Evolutionary conservation across 2,888 invertebrate species (phyloP).

Genomic region (Apomyelois bistriatella): DNA sequence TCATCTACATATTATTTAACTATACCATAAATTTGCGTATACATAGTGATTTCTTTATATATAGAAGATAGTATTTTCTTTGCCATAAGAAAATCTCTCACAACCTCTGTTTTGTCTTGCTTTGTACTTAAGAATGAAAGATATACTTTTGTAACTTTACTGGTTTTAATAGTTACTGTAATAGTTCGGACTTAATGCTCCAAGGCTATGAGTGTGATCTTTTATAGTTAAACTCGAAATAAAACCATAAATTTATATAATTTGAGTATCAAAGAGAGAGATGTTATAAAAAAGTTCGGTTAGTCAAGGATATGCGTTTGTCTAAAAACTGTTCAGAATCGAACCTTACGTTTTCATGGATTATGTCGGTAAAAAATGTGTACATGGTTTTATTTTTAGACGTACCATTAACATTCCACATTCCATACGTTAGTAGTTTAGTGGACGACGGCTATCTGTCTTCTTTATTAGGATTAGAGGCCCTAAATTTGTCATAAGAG

Average conservation of each 20-base stretch:
- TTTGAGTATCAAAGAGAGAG: conserved; percentile 36
- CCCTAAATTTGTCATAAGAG: conserved; percentile 14
- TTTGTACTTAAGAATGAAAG: too few species aligned
- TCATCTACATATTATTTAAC: too few species aligned
- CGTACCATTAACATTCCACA: conserved; percentile 65
- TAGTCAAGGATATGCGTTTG: not conserved
- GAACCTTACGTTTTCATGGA: not conserved
- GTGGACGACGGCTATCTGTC: conserved; percentile 34
- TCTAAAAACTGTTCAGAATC: not conserved
- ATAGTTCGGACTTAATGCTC: not conserved
- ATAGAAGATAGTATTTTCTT: too few species aligned
- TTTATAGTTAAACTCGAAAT: conserved; percentile 21
- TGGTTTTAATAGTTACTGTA: too few species aligned
- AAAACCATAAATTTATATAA: conserved; percentile 48
- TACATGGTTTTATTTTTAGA: not conserved
- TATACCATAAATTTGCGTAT: too few species aligned
- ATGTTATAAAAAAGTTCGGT: not conserved
- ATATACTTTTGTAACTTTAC: too few species aligned
- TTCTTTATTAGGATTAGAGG: conserved; percentile 31
- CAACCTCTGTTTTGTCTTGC: too few species aligned
- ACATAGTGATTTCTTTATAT: too few species aligned
- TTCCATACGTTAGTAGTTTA: conserved; percentile 40
- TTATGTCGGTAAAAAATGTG: not conserved
- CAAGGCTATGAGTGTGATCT: not conserved
- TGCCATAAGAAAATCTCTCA: too few species aligned